These are phyloP conservation scores for Diarsia brunnea DNA, from an alignment of 2,888 invertebrate species.

Conservation along the genomic window DNA sequence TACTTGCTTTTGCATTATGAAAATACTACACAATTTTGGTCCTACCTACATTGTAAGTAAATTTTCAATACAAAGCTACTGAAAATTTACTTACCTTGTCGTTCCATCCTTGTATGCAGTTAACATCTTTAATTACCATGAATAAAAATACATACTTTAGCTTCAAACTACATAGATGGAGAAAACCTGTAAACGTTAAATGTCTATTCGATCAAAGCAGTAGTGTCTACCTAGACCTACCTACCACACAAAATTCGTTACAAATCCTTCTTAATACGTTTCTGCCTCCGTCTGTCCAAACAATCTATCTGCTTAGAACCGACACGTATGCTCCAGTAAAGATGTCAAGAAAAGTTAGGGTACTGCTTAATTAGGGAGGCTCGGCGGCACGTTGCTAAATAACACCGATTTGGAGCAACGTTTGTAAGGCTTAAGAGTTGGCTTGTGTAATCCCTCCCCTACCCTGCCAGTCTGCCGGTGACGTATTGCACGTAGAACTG, in stretches of 20 bases:
- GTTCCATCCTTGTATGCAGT: background rate
- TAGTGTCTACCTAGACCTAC: constrained; percentile 12
- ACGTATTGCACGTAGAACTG: constrained; percentile 56
- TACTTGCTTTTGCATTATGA: background rate
- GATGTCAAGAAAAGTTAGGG: constrained; percentile 86
- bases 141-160: background rate
- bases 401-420: constrained; percentile 83
- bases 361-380: constrained; percentile 83
- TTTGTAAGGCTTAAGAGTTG: constrained; percentile 82
- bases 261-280: constrained; percentile 77
- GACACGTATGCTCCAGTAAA: constrained; percentile 76
- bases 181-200: background rate
- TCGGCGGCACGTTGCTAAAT: constrained; percentile 80
- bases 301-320: constrained; percentile 76
- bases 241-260: constrained; percentile 69
- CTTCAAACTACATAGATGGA: background rate
- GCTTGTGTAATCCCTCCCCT: constrained; percentile 74
- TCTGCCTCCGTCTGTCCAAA: constrained; percentile 79
- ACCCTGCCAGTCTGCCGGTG: constrained; percentile 45
- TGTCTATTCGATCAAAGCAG: constrained; percentile 25
- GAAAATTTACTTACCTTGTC: no score
- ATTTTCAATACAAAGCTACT: background rate
- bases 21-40: background rate
- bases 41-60: background rate
- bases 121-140: background rate